A percentile compares a stretch with the other conserved stretches of the same genome.
Conservation (phyloP, 1,140 invertebrate species). For the Sarcophaga peregrina region DNA sequence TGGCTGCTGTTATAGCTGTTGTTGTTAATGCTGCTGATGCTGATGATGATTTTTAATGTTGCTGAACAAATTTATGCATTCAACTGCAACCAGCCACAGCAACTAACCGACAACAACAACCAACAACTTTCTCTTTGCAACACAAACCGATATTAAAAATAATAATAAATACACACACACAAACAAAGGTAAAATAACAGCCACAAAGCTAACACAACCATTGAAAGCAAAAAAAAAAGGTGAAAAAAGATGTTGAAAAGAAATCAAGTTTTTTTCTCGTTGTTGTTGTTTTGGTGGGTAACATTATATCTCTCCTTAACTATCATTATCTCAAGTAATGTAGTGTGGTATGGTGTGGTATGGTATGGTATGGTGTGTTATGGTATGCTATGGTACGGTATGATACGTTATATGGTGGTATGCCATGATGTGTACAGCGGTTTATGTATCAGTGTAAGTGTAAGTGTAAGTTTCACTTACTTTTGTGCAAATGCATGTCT, state of each 20-base stretch:
- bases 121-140: conserved; percentile 41
- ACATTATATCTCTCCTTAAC: not conserved
- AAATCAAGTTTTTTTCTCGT: conserved; percentile 31
- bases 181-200: not conserved
- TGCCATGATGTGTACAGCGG: too few species aligned
- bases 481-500: not conserved
- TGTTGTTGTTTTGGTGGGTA: conserved; percentile 20
- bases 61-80: conserved; percentile 21
- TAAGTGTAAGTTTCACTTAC: not conserved
- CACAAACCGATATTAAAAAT: conserved; percentile 36
- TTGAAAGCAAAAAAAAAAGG: not conserved
- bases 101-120: not conserved
- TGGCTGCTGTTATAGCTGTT: too few species aligned
- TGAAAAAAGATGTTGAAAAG: conserved; percentile 4
- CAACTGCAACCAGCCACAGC: conserved; percentile 8
- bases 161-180: not conserved
- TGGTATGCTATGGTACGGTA: too few species aligned
- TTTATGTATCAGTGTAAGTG: not conserved
- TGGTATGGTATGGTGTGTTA: not conserved
- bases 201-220: not conserved
- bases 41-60: not conserved
- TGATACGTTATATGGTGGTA: too few species aligned
- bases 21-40: too few species aligned
- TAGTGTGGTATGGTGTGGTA: not conserved
- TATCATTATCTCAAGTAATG: not conserved